Conservation (phyloP, 2,113 vertebrate genomes). For the Elephantulus edwardii region DNA sequence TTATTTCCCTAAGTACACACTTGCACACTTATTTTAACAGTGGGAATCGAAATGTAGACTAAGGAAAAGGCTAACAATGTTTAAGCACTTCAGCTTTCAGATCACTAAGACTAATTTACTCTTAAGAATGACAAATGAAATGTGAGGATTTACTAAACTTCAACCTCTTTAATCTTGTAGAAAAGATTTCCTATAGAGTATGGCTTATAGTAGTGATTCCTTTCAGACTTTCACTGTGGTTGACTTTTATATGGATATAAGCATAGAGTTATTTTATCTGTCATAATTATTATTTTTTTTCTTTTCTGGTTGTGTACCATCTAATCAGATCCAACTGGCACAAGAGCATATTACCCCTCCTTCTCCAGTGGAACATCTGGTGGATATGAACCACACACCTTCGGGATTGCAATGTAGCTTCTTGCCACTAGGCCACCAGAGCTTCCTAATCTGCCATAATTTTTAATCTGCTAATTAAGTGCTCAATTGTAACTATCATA, state of each 20-base stretch:
- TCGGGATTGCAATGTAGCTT: no score
- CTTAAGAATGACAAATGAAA: background rate
- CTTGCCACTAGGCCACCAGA: no score
- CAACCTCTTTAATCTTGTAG: background rate
- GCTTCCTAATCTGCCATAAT: no score
- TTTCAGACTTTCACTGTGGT: conserved; percentile 12
- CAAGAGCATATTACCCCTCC: no score
- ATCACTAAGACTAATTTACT: background rate
- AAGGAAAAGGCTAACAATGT: background rate
- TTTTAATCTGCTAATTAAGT: background rate
- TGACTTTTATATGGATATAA: background rate
- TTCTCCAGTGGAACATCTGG: no score
- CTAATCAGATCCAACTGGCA: no score
- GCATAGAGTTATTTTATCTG: background rate
- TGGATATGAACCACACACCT: no score
- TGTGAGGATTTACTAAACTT: conserved; percentile 5
- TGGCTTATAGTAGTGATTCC: background rate
- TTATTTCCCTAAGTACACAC: background rate
- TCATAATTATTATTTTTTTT: background rate
- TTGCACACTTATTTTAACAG: background rate
- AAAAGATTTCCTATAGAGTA: background rate
- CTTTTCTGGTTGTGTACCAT: no score
- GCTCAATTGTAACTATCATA: background rate
- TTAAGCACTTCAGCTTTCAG: background rate
- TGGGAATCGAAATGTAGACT: background rate